A percentile compares a stretch with the other conserved stretches of the same genome.
phyloP scores from a whole-genome alignment of 1,140 invertebrate genomes.

The Trichonephila clavata region DNA sequence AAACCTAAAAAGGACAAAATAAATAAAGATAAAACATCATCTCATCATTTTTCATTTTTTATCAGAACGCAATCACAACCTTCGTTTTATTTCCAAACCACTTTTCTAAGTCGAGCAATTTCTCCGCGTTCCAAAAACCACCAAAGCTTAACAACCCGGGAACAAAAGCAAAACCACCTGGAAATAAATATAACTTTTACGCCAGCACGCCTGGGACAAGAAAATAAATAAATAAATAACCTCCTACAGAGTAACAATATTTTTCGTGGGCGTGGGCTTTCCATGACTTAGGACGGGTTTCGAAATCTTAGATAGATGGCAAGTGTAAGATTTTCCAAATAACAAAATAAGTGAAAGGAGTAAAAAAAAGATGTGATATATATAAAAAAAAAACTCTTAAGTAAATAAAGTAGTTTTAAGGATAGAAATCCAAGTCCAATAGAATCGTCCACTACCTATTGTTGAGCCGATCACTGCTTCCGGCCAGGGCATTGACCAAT shows the following conservation, averaged over 20 bases:
- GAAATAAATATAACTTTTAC: constrained; percentile 15
- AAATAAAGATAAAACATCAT: background rate
- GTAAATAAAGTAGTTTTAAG: constrained; percentile 36
- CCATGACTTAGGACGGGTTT: background rate
- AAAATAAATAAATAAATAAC: background rate
- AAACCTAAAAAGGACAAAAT: too few relatives aligned
- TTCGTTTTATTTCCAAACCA: background rate
- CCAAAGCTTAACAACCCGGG: background rate
- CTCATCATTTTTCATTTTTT: constrained; percentile 2
- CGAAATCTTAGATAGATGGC: background rate
- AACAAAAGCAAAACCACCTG: constrained; percentile 25
- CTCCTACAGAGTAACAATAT: background rate
- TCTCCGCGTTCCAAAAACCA: background rate
- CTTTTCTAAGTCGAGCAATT: background rate
- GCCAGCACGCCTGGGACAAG: background rate
- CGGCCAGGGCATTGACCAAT: background rate
- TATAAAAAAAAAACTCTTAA: background rate
- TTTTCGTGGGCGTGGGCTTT: constrained; percentile 5
- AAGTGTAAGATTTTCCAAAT: background rate
- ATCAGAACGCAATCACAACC: background rate
- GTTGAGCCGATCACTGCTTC: constrained; percentile 13
- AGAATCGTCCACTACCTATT: constrained; percentile 19
- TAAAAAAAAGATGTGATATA: background rate
- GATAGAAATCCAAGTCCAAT: constrained; percentile 27
- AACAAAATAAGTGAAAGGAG: background rate